Evolutionary conservation across 2,888 invertebrate genomes (phyloP).

Genomic region (Campopleginae sp.): DNA sequence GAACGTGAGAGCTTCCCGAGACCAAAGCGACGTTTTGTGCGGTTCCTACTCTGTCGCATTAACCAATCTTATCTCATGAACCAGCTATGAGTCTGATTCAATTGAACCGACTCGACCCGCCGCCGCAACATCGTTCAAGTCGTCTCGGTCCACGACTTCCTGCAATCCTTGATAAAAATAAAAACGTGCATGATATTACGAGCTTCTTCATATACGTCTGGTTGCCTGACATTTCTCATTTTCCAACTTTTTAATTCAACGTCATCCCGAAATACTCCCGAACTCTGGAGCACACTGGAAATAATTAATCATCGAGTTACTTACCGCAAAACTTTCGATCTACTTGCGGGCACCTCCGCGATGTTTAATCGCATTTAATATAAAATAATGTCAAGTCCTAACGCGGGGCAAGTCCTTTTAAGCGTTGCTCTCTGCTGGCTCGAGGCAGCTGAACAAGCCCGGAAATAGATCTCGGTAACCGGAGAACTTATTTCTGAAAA

Average conservation of each 20-base stretch:
- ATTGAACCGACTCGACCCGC: background rate
- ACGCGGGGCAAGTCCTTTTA: background rate
- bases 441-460: slow-evolving; percentile 68
- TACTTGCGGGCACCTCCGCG: background rate
- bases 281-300: background rate
- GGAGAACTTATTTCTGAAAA: slow-evolving; percentile 83
- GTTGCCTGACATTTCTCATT: background rate
- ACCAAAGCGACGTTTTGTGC: slow-evolving; percentile 23
- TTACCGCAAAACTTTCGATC: slow-evolving; percentile 10
- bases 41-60: slow-evolving; percentile 14
- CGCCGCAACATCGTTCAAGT: background rate
- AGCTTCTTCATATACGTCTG: background rate
- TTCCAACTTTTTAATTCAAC: background rate
- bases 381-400: slow-evolving; percentile 4
- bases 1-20: slow-evolving; percentile 46
- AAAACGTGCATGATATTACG: background rate
- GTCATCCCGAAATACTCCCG: background rate
- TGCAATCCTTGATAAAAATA: background rate
- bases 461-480: slow-evolving; percentile 80
- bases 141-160: background rate
- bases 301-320: background rate
- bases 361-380: slow-evolving; percentile 1
- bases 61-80: slow-evolving; percentile 9
- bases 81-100: slow-evolving; percentile 13
- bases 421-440: slow-evolving; percentile 34